A percentile compares a stretch with the other conserved stretches of the same genome.
Conservation (phyloP, 2,113 vertebrate genomes). For the Willisornis vidua region DNA sequence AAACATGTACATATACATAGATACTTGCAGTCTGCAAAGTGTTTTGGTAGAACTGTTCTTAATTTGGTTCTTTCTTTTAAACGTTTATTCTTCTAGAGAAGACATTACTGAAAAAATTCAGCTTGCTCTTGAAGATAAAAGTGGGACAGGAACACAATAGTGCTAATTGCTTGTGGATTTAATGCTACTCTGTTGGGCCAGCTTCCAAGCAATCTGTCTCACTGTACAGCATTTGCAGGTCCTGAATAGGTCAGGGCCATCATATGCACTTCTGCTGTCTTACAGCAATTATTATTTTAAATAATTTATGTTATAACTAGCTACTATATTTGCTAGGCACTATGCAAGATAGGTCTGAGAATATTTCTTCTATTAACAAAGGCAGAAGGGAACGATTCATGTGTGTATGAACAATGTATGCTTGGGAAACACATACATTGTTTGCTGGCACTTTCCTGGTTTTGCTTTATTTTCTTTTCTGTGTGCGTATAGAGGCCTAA, state of each 20-base stretch:
- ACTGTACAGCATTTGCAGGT: neutral
- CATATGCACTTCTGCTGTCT: neutral
- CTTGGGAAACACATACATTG: neutral
- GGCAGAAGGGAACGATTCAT: neutral
- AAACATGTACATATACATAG: neutral
- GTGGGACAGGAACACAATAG: neutral
- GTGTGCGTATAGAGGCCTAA: neutral
- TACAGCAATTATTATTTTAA: neutral
- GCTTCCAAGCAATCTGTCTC: neutral
- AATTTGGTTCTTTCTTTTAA: neutral
- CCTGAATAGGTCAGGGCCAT: neutral
- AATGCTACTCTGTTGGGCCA: neutral
- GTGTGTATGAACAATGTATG: neutral
- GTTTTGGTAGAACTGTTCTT: neutral
- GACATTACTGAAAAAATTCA: neutral
- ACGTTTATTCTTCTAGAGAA: neutral
- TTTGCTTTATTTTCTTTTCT: neutral
- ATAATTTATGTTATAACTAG: neutral
- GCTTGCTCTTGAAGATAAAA: neutral
- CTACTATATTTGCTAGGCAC: neutral
- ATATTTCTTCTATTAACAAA: neutral
- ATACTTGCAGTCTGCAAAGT: neutral
- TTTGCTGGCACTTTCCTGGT: accelerated
- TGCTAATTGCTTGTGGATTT: neutral
- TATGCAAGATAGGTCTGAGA: neutral